Percentiles rank a stretch among this genome's conserved stretches.
phyloP scores from a whole-genome alignment of 1,140 invertebrate species.

The Antheraea mylitta region DNA sequence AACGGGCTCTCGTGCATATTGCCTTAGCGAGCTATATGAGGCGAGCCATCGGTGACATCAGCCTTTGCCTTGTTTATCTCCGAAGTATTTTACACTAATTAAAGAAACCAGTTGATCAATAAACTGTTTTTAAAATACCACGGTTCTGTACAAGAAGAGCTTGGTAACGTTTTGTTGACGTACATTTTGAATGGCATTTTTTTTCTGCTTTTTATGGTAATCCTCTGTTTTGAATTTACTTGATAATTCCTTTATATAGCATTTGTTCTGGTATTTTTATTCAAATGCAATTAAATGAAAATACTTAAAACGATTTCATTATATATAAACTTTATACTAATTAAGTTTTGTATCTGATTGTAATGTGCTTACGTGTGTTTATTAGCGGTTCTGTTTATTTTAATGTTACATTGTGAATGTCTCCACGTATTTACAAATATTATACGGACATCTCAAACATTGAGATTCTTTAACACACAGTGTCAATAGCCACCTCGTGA shows the following conservation, averaged over 20 bases:
- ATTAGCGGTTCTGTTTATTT: not conserved
- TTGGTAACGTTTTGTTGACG: not conserved
- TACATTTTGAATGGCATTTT: not conserved
- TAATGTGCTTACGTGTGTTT: not conserved
- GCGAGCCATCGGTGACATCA: slow-evolving; percentile 26
- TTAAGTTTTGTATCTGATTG: not conserved
- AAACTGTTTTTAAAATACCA: slow-evolving; percentile 9
- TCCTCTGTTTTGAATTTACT: not conserved
- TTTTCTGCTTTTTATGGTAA: not conserved
- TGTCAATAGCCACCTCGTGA: slow-evolving; percentile 19
- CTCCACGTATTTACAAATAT: not conserved
- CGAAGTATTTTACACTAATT: slow-evolving; percentile 17
- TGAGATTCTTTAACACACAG: not conserved
- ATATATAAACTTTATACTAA: not conserved
- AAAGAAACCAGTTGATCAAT: slow-evolving; percentile 13
- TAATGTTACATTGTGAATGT: not conserved
- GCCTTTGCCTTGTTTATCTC: slow-evolving; percentile 20
- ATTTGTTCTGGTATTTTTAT: not conserved
- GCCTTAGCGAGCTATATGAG: slow-evolving; percentile 18
- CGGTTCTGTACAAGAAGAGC: slow-evolving; percentile 4
- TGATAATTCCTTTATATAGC: not conserved
- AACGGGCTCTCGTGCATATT: slow-evolving; percentile 41
- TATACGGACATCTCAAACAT: not conserved
- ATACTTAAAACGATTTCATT: not conserved
- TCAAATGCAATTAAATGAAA: not conserved